Conservation (phyloP, 2,797 vertebrate species). For the Myiotriccus ornatus region DNA sequence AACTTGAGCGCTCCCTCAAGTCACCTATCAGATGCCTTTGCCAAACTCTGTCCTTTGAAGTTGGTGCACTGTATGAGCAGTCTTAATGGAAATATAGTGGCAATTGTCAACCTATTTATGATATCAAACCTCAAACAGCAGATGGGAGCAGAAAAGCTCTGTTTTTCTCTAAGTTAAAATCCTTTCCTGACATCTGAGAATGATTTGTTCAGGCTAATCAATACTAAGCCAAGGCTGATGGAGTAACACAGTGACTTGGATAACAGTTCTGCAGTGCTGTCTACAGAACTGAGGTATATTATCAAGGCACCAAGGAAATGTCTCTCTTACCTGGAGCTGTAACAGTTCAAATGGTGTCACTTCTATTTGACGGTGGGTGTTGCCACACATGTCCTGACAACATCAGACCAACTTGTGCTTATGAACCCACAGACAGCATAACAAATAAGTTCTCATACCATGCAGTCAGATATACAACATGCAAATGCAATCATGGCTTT, state of each 20-base stretch:
- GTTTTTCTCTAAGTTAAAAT: background rate
- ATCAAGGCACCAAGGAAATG: background rate
- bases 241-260: background rate
- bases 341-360: background rate
- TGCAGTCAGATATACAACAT: background rate
- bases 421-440: accelerated
- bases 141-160: background rate
- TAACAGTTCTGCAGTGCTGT: accelerated
- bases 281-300: background rate
- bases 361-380: background rate
- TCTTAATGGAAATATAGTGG: background rate
- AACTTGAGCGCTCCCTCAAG: background rate
- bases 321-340: background rate
- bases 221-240: background rate
- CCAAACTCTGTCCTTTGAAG: background rate
- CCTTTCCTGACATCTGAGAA: background rate
- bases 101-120: background rate
- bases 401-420: background rate
- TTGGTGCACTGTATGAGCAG: background rate
- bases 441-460: background rate
- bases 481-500: background rate
- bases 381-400: background rate
- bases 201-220: background rate
- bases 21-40: background rate
- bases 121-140: background rate